Conservation (phyloP, 2,888 invertebrate species). For the Lumbricus terrestris region DNA sequence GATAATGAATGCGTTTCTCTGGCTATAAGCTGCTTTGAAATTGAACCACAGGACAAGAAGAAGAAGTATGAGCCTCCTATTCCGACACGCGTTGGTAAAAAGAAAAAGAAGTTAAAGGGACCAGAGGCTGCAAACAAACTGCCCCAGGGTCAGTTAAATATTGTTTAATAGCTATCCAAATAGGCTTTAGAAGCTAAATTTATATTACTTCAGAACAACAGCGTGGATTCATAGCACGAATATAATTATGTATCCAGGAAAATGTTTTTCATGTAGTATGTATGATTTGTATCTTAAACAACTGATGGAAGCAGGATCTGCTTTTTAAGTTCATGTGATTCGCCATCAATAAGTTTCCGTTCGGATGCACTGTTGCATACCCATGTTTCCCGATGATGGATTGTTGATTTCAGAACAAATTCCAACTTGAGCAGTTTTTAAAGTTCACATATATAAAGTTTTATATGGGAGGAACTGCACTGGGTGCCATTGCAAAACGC, state of each 20-base stretch:
- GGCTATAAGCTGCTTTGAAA: neutral
- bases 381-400: too few relatives aligned
- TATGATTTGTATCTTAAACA: too few relatives aligned
- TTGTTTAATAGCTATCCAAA: neutral
- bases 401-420: too few relatives aligned
- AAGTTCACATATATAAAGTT: too few relatives aligned
- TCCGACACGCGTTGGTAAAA: slow-evolving; percentile 96
- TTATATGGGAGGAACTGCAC: neutral
- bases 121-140: slow-evolving; percentile 97
- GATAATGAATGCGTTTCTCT: too few relatives aligned
- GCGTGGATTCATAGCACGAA: neutral
- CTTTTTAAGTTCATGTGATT: too few relatives aligned
- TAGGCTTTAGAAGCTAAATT: too few relatives aligned
- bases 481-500: too few relatives aligned
- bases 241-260: neutral
- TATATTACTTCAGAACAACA: neutral
- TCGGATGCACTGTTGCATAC: too few relatives aligned
- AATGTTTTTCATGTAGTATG: neutral
- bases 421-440: too few relatives aligned
- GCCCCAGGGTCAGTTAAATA: slow-evolving; percentile 68
- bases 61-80: slow-evolving; percentile 99
- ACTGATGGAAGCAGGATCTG: too few relatives aligned
- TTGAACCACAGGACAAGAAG: slow-evolving; percentile 66
- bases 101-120: slow-evolving; percentile 87
- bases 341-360: too few relatives aligned